Evolutionary conservation across 2,888 invertebrate genomes (phyloP).

Genomic region (Willowsia nigromaculata): DNA sequence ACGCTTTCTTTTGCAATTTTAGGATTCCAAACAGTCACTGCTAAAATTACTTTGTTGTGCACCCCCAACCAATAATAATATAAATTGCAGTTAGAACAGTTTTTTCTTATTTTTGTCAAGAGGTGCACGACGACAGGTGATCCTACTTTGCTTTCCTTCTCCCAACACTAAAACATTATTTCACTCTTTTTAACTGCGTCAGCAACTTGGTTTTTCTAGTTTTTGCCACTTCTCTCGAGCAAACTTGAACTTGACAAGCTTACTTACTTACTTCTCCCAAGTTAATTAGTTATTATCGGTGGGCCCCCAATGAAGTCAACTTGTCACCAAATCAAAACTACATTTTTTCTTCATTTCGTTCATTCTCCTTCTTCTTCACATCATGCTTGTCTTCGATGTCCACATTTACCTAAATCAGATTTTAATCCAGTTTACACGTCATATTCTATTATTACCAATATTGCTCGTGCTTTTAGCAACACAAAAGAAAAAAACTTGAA

Average conservation of each 20-base stretch:
- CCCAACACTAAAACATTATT: background rate
- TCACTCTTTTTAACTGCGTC: background rate
- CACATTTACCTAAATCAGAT: background rate
- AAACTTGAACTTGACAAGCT: background rate
- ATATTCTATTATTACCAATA: background rate
- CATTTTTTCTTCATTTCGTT: background rate
- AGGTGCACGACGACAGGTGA: too few relatives aligned
- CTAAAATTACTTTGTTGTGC: too few relatives aligned
- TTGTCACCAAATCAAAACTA: constrained; percentile 26
- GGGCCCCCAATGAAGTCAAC: background rate
- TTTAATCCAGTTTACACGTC: background rate
- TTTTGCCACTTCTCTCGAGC: background rate
- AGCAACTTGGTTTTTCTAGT: background rate
- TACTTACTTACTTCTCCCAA: background rate
- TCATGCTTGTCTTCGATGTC: background rate
- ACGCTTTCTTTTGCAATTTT: background rate
- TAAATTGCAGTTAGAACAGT: too few relatives aligned
- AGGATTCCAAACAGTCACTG: background rate
- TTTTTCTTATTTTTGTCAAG: too few relatives aligned
- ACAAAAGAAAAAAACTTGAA: constrained; percentile 40
- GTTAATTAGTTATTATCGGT: background rate
- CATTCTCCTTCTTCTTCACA: too few relatives aligned
- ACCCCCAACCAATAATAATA: too few relatives aligned
- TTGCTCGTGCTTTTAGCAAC: background rate
- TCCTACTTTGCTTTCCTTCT: too few relatives aligned